Percentiles rank a stretch among this genome's conserved stretches.
Evolutionary conservation across 2,888 invertebrate genomes (phyloP).

Genomic region (Thelaira solivaga): DNA sequence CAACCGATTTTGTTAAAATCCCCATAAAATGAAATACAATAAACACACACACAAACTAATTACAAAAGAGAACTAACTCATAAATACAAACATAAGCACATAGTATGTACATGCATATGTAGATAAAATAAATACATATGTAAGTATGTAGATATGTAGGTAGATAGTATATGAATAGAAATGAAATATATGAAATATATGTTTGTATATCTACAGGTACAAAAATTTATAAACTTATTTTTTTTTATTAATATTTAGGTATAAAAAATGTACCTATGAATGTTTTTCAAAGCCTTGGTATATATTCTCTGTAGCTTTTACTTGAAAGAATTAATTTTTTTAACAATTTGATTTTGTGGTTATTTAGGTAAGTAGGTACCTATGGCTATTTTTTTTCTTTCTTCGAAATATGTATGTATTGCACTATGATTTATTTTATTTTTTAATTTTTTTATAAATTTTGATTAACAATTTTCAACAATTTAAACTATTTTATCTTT

Average conservation of each 20-base stretch:
- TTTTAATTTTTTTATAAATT: conserved; percentile 4
- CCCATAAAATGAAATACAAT: background rate
- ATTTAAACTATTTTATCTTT: conserved; percentile 13
- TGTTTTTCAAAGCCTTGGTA: conserved; percentile 53
- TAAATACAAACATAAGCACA: background rate
- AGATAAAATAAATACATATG: background rate
- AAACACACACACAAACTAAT: background rate
- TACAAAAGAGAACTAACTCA: background rate
- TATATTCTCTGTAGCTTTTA: conserved; percentile 35
- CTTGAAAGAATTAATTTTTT: background rate
- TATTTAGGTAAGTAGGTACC: no score
- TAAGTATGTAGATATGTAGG: background rate
- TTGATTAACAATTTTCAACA: conserved; percentile 24
- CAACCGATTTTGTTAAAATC: conserved; percentile 51
- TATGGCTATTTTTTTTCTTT: background rate
- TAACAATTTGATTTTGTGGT: background rate
- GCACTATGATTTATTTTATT: no score
- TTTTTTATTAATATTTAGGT: no score
- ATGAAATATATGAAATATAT: background rate
- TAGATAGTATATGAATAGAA: background rate
- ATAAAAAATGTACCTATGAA: no score
- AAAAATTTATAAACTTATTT: no score
- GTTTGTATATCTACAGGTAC: no score
- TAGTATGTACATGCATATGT: background rate
- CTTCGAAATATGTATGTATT: no score